A percentile compares a stretch with the other conserved stretches of the same genome.
phyloP scores from a whole-genome alignment of 2,113 vertebrate species.

The Herpetotheres cachinnans region DNA sequence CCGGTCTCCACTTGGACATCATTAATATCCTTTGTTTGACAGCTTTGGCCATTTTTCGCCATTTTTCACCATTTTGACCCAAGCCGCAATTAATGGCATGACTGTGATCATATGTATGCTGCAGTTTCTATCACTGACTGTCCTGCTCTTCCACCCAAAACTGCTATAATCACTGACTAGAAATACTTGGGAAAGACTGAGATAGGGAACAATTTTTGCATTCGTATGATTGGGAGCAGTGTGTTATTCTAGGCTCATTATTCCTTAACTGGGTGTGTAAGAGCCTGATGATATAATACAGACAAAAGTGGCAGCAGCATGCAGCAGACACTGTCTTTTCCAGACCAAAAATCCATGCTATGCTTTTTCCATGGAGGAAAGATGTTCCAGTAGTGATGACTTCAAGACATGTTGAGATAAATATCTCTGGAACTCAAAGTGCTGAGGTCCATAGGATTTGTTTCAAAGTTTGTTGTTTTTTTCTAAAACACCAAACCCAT shows the following conservation, averaged over 20 bases:
- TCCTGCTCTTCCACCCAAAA: background rate
- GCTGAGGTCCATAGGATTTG: background rate
- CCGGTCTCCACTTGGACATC: too few species aligned
- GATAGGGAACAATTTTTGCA: background rate
- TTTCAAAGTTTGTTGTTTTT: background rate
- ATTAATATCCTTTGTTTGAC: background rate
- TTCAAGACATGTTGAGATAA: background rate
- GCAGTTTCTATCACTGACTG: background rate
- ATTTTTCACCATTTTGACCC: background rate
- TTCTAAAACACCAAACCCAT: background rate
- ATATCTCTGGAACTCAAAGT: background rate
- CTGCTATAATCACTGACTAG: background rate
- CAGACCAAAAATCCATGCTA: background rate
- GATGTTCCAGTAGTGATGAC: background rate
- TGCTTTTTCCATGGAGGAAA: background rate
- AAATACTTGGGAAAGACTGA: background rate
- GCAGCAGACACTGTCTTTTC: background rate
- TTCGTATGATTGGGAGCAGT: background rate
- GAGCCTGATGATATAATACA: background rate
- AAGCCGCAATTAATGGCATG: background rate
- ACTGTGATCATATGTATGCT: background rate
- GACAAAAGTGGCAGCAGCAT: background rate
- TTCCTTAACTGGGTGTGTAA: background rate
- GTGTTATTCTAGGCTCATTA: background rate
- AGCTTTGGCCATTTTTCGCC: background rate